Conservation (phyloP, 1,140 invertebrate genomes). For the Harpegnathos saltator region DNA sequence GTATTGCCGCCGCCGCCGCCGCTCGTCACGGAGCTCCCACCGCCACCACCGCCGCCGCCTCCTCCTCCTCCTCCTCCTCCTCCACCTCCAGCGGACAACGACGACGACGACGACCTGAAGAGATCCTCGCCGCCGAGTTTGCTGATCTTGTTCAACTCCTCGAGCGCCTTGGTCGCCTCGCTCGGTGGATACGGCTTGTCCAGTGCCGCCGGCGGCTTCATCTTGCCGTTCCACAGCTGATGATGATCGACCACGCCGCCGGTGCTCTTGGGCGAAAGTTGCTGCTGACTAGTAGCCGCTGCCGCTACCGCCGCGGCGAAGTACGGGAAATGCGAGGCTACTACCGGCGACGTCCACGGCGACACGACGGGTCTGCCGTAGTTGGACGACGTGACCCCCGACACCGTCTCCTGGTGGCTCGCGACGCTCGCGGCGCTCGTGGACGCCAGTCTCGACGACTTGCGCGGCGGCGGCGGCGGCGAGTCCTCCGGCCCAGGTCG, state of each 20-base stretch:
- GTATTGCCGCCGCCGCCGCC: slow-evolving; percentile 72
- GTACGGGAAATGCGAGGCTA: slow-evolving; percentile 91
- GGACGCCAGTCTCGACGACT: slow-evolving; percentile 87
- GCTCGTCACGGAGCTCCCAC: slow-evolving; percentile 81
- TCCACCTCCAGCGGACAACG: too few relatives aligned
- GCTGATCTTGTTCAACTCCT: slow-evolving; percentile 96
- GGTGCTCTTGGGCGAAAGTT: slow-evolving; percentile 90
- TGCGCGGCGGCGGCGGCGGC: slow-evolving; percentile 88
- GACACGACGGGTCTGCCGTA: slow-evolving; percentile 89
- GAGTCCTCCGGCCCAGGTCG: slow-evolving; percentile 89
- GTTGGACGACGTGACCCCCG: slow-evolving; percentile 76
- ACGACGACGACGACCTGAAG: slow-evolving; percentile 89
- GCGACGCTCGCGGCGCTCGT: slow-evolving; percentile 75
- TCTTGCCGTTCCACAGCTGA: slow-evolving; percentile 93
- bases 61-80: too few relatives aligned
- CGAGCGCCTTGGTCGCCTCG: slow-evolving; percentile 94
- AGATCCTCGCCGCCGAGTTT: slow-evolving; percentile 92
- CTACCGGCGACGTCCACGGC: slow-evolving; percentile 92
- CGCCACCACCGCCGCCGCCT: too few relatives aligned
- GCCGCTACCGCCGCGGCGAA: slow-evolving; percentile 93
- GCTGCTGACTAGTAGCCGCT: slow-evolving; percentile 87
- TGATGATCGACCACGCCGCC: slow-evolving; percentile 82
- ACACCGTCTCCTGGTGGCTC: slow-evolving; percentile 79
- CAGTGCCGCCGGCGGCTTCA: slow-evolving; percentile 88
- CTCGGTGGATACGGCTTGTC: slow-evolving; percentile 87